Base-by-base conservation (phyloP, 2,797 vertebrate genomes). In the Brachyrhaphis roseni region DNA sequence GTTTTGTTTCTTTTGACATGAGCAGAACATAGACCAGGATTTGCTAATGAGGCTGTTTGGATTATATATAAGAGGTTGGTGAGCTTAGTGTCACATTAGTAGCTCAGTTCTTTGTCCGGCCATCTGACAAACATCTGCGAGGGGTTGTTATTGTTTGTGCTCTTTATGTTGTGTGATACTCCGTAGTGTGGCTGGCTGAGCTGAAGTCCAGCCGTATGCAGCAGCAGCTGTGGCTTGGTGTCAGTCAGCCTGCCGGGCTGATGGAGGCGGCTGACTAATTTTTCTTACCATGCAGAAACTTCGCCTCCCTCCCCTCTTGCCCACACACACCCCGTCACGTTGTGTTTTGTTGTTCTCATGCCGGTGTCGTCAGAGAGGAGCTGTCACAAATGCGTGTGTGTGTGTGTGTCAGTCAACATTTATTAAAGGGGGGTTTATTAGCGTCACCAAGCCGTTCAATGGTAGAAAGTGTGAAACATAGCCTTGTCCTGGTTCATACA, bases 251-350 rank as follows among this genome's bases (percentile, higher is more conserved):
- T 34, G 79, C 83, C 77, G 75, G 86, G 84, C 84, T 89, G 84
- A 85, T 3, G 86, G 89, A 84, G 90, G 87, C 73, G 90, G 89
- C 89, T 93, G 90, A 93, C 90, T 93, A 87, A 92, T 87, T 89
- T 86, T 85, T 84, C 86, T 88, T 88, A 87, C 85, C 84, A 82
- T 53, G 86, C 86, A 90, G 39, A 90, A 90, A 91, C 82, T 84
- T 83, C 79, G 68, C 78, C 83, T 89, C 89, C 79, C 78, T 82
- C 84, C 82, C 47, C 8, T 74, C 82, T 78, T 51, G 46, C 81
- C 68, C 74, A 79, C 77, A 74, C 55, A 75, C 46, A 87, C 74
- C 34, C 51, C 26, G 76, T 91, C 91, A 93, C 82, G 76, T 84
- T 88, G 84, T 77, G 81, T 84, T 88, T 82, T 89, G 88, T 90